phyloP scores from a whole-genome alignment of 1,140 invertebrate species.

The Zaprionus vittiger region DNA sequence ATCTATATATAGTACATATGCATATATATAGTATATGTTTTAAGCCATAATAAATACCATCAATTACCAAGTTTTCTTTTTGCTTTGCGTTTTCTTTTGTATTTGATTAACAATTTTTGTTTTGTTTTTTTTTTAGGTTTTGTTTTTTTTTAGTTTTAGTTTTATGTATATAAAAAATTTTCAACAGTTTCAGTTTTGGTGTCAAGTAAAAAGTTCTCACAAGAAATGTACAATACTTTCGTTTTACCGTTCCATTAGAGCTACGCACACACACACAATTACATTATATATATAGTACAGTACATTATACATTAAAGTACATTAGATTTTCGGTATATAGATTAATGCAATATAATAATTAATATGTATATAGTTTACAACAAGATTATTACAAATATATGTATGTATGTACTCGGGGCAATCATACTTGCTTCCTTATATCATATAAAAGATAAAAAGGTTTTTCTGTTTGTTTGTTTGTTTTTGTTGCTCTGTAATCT shows the following conservation, averaged over 20 bases:
- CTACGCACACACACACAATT: constrained; percentile 51
- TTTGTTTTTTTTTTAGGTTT: constrained; percentile 12
- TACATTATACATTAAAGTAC: constrained; percentile 64
- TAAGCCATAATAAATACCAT: constrained; percentile 78
- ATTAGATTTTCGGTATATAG: constrained; percentile 31
- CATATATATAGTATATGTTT: constrained; percentile 27
- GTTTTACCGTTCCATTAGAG: constrained; percentile 63
- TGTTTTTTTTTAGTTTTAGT: constrained; percentile 31
- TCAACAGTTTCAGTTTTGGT: constrained; percentile 80
- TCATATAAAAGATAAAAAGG: constrained; percentile 4
- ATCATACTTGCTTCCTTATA: constrained; percentile 1
- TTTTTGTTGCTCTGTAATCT: neutral
- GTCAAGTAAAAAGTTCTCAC: constrained; percentile 81
- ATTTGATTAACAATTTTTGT: constrained; percentile 64
- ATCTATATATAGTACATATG: constrained; percentile 3
- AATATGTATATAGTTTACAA: constrained; percentile 60
- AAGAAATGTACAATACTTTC: constrained; percentile 80
- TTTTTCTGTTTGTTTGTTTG: neutral
- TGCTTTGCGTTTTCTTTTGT: constrained; percentile 41
- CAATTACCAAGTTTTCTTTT: constrained; percentile 72
- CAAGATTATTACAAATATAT: constrained; percentile 61
- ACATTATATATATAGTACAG: constrained; percentile 30
- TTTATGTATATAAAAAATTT: constrained; percentile 80
- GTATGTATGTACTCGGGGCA: neutral
- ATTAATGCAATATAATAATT: constrained; percentile 23